A percentile compares a stretch with the other conserved stretches of the same genome.
These are phyloP conservation scores for Erpetoichthys calabaricus DNA, from an alignment of 2,797 vertebrate genomes.

Conservation along the genomic window DNA sequence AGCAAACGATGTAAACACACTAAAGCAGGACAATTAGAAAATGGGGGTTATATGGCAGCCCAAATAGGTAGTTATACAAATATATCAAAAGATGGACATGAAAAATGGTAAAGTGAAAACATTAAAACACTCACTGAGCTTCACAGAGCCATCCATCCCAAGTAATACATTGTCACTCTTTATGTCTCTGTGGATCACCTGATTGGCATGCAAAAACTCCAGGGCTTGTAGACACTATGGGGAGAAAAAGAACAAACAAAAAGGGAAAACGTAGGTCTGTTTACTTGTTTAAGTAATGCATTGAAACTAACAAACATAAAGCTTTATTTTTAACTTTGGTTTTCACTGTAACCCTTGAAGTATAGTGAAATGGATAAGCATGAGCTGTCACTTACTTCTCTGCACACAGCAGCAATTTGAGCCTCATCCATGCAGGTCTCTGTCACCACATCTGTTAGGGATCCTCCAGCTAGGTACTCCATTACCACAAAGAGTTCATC, in stretches of 20 bases:
- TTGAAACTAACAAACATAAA: neutral
- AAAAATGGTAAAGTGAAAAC: neutral
- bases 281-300: too few species aligned
- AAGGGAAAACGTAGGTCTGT: neutral
- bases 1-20: too few species aligned
- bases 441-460: slow-evolving; percentile 92
- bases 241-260: slow-evolving; percentile 8
- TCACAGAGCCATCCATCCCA: slow-evolving; percentile 96
- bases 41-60: neutral
- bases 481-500: slow-evolving; percentile 96
- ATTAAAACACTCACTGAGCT: slow-evolving; percentile 74
- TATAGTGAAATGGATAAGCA: too few species aligned
- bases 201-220: slow-evolving; percentile 92
- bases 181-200: slow-evolving; percentile 97
- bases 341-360: too few species aligned
- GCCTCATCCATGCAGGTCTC: slow-evolving; percentile 97
- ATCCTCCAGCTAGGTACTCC: slow-evolving; percentile 94
- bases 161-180: slow-evolving; percentile 96
- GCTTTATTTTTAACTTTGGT: too few species aligned
- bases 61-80: neutral
- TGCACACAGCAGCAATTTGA: slow-evolving; percentile 91
- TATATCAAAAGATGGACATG: neutral
- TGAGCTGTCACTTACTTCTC: slow-evolving; percentile 59
- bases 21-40: too few species aligned
- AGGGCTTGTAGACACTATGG: slow-evolving; percentile 87